phyloP scores from a whole-genome alignment of 2,113 vertebrate genomes.

The Amazona guildingii region DNA sequence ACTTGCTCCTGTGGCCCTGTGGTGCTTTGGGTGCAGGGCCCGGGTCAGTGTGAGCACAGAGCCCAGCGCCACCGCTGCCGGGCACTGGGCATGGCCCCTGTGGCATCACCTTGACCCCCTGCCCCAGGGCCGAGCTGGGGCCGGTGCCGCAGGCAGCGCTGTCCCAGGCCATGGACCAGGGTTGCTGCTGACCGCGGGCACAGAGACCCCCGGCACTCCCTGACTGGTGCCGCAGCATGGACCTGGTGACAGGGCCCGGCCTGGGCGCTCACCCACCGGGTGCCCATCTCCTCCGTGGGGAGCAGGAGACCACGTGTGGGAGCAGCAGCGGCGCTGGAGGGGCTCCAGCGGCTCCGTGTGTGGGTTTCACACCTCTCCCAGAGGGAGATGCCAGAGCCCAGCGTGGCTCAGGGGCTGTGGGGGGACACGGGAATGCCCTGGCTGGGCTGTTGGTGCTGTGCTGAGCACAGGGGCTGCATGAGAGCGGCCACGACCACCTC shows the following conservation, averaged over 20 bases:
- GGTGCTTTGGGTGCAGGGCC: neutral
- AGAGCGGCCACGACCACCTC: rapidly evolving
- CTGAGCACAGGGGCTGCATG: neutral
- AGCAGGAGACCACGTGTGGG: neutral
- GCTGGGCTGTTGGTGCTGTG: neutral
- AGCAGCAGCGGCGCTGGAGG: neutral
- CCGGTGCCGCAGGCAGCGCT: neutral
- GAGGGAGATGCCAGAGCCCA: neutral
- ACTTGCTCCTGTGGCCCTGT: neutral
- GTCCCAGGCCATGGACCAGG: neutral
- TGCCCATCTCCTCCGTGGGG: rapidly evolving
- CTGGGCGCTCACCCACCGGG: neutral
- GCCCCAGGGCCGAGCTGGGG: neutral
- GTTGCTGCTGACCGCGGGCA: neutral
- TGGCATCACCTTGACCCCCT: neutral
- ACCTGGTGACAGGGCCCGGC: neutral
- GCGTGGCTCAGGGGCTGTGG: neutral
- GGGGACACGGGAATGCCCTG: rapidly evolving
- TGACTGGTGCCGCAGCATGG: rapidly evolving
- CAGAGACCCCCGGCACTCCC: rapidly evolving
- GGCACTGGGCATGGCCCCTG: neutral
- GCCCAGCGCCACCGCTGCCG: neutral
- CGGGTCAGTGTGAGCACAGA: rapidly evolving
- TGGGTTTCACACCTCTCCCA: neutral
- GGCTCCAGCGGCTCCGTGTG: rapidly evolving